Evolutionary conservation across 2,113 vertebrate genomes (phyloP), one percentile per base, ranked within the genome.

Genomic region (Otis tarda): DNA sequence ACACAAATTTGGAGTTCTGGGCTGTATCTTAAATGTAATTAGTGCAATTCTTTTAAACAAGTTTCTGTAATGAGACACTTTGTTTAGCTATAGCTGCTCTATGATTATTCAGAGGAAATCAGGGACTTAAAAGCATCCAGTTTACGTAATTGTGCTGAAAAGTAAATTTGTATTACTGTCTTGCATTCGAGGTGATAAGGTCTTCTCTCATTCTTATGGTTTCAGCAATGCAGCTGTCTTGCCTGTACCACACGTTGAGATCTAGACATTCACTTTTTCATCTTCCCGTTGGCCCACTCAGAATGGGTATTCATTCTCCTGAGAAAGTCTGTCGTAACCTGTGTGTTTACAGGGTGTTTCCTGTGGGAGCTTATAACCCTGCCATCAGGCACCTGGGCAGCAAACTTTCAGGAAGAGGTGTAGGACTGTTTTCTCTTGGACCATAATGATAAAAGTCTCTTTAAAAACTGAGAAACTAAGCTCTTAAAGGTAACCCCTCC

Each of bases 1-100:
- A 79, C 28, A 64, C n/a, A 85, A 61, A 45, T 31, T 6, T 80
- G 30, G 37, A 77, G 31, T 80, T 81, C 39, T 93, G 37, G 25
- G 30, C 33, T 90, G 11, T 59, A 39, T 86, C 39, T 77, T 86
- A 47, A 33, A 65, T 5, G 4, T 35, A 92, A 92, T 75, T 73
- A 77, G 8, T 68, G 35, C 55, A 49, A 22, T 50, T 87, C 77
- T 83, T 82, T 13, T 7, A 83, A 94, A 84, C n/a, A 67, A 47
- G 55, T 69, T 93, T 69, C 82, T 88, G 4, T 94, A 85, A 85
- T 67, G 67, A 93, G 84, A 60, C 67, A 80, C 63, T 84, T 93
- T 91, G 84, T 87, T 94, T 87, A 76, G 63, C 63, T 68, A 69
- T 65, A 95, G 91, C 81, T 95, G 89, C 21, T 87, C 50, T 5